phyloP scores from a whole-genome alignment of 2,113 vertebrate genomes.

The Probosciger aterrimus region DNA sequence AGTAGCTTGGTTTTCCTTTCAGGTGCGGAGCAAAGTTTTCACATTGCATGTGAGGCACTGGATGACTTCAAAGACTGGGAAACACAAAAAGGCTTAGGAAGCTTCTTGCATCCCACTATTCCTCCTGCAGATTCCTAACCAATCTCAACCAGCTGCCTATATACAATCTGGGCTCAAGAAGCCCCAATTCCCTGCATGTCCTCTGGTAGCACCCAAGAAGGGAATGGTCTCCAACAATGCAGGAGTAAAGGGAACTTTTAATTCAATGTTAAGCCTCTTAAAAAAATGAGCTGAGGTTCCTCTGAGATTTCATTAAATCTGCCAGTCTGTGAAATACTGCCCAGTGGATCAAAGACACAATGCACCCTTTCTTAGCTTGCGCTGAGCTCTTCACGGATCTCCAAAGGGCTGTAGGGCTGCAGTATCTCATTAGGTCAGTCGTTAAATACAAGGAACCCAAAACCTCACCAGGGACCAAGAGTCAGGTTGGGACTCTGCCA shows the following conservation, averaged over 20 bases:
- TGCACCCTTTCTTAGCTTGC: conserved; percentile 59
- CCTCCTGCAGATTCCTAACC: conserved; percentile 33
- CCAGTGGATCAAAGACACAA: conserved; percentile 56
- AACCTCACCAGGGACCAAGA: conserved; percentile 48
- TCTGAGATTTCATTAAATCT: conserved; percentile 61
- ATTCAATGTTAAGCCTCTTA: conserved; percentile 59
- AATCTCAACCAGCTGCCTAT: conserved; percentile 33
- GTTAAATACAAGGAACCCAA: conserved; percentile 49
- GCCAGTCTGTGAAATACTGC: conserved; percentile 47
- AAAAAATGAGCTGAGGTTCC: conserved; percentile 54
- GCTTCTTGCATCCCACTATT: neutral
- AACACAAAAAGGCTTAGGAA: conserved; percentile 47
- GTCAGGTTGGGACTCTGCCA: conserved; percentile 22
- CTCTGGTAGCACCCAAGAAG: conserved; percentile 45
- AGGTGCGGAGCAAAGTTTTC: conserved; percentile 7
- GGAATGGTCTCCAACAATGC: conserved; percentile 42
- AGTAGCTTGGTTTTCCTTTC: conserved; percentile 11
- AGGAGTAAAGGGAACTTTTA: conserved; percentile 45
- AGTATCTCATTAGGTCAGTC: conserved; percentile 24
- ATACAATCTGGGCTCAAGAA: conserved; percentile 32
- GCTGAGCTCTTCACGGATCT: conserved; percentile 42
- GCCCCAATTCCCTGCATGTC: neutral
- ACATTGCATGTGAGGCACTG: neutral
- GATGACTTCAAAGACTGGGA: conserved; percentile 42
- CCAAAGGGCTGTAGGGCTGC: conserved; percentile 35